Percentiles rank a stretch among this genome's conserved stretches.
Evolutionary conservation across 1,140 invertebrate species (phyloP).

Genomic region (Brachionus koreanus): DNA sequence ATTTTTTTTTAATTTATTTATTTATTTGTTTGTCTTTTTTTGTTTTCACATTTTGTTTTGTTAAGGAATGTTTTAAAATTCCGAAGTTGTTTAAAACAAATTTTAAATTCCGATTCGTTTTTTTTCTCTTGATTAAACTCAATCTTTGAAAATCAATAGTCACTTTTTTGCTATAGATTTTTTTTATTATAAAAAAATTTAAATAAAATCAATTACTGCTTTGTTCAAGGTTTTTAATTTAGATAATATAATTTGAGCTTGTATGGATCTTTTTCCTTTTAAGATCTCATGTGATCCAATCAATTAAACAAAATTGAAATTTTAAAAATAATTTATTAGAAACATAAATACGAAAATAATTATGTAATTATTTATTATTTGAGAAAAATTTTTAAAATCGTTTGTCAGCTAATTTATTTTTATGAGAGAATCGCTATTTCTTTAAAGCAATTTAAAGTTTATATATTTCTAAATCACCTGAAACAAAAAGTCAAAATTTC

Average conservation of each 20-base stretch:
- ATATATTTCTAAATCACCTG: not conserved
- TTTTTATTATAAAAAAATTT: not conserved
- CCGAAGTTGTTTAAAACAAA: not conserved
- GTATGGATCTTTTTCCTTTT: not conserved
- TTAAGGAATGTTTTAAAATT: not conserved
- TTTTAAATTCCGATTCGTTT: constrained; percentile 6
- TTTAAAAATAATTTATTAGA: not conserved
- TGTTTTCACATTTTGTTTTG: not conserved
- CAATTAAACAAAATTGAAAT: not conserved
- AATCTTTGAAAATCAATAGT: constrained; percentile 8
- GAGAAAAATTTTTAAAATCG: not conserved
- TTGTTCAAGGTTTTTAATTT: not conserved
- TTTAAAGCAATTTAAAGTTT: not conserved
- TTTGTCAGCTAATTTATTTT: constrained; percentile 2
- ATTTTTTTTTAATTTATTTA: not conserved
- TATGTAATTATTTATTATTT: not conserved
- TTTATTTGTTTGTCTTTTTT: constrained; percentile 2
- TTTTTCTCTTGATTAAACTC: not conserved
- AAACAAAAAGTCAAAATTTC: not conserved
- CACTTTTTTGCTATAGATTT: not conserved
- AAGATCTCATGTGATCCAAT: not conserved
- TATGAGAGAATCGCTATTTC: not conserved
- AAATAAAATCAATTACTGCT: constrained; percentile 3
- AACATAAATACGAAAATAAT: not conserved
- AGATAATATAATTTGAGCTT: not conserved